Evolutionary conservation across 2,113 vertebrate genomes (phyloP), one percentile per base, ranked within the genome.

Genomic region (Opisthocomus hoazin): DNA sequence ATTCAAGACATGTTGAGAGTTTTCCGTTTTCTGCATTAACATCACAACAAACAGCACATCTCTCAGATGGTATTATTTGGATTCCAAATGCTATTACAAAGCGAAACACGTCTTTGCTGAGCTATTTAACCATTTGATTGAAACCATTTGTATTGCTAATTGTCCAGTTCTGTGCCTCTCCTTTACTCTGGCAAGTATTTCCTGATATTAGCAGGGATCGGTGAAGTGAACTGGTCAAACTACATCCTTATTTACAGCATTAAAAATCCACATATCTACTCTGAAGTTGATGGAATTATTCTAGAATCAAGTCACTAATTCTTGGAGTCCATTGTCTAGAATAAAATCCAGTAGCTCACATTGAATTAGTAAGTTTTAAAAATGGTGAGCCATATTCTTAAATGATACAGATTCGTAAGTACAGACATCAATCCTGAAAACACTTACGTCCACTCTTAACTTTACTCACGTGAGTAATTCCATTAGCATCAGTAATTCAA

Each of bases 391-490:
- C 78, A 79, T 92, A 79, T 73, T 69, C 74, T 94, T 92, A 96
- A 97, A 89, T 96, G 14, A 95, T 82, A 95, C 82, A 91, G 96
- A 96, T 96, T 92, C 12, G 0, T 87, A 96, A 92, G 92, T 84
- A 89, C 41, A 87, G 96, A 79, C 95, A 96, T 94, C 92, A 96
- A 91, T 97, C 90, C 92, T 95, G 83, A 65, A 97, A 96, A 96
- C 92, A 87, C 83, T 96, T 92, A 92, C 6, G 0, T 73, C 92
- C 87, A 58, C 51, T 50, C 87, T 96, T 96, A 96, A 95, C 96
- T 96, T 97, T 96, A 93, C 96, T 97, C 95, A 97, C 83, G 89
- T 97, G 88, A 94, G 96, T 93, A 94, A 94, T 95, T 93, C 96
- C 95, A 97, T 96, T 97, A 97, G 87, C 87, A 85, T 94, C 94